Evolutionary conservation across 2,113 vertebrate species (phyloP), one percentile per base, ranked within the genome.

Genomic region (Scolopax mira): DNA sequence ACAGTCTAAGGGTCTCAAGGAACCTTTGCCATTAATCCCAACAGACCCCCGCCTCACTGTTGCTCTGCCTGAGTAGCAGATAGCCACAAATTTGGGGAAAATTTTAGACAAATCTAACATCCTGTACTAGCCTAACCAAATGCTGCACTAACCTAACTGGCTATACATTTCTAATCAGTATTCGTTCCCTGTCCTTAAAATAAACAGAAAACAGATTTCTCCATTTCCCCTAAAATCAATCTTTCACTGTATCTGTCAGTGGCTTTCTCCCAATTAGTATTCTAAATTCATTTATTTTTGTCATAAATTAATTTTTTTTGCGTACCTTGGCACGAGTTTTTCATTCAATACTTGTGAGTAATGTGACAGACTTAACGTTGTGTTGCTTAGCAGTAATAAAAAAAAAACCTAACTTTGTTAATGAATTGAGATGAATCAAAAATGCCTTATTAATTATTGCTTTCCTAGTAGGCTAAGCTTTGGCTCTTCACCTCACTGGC

Each of bases 401-500:
- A 86, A 88, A 64, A 94, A 97, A 93, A 89, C 97, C 92, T 94
- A 98, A 98, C 97, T 98, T 98, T 97, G 97, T 97, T 98, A 98
- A 98, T 98, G 98, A 99, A 98, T 98, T 97, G 97, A 98, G 97
- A 98, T 98, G 98, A 98, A 98, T 97, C 95, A 96, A 94, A 97
- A 97, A 79, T 93, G 95, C 95, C 98, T 98, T 98, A 99, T 99
- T 99, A 99, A 99, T 99, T 99, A 99, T 98, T 98, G 98, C 98
- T 94, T 98, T 98, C 98, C 98, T 98, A 98, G 98, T 98, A 98
- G 98, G 98, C 98, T 98, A 98, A 98, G 98, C 98, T 99, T 98
- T 98, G 97, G 98, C 98, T 99, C 98, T 98, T 99, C 98, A 99
- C 98, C 99, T 99, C 98, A 98, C 97, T 98, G 98, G 98, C 98